Conservation (phyloP, 2,888 invertebrate genomes). For the Lycia hirtaria region DNA sequence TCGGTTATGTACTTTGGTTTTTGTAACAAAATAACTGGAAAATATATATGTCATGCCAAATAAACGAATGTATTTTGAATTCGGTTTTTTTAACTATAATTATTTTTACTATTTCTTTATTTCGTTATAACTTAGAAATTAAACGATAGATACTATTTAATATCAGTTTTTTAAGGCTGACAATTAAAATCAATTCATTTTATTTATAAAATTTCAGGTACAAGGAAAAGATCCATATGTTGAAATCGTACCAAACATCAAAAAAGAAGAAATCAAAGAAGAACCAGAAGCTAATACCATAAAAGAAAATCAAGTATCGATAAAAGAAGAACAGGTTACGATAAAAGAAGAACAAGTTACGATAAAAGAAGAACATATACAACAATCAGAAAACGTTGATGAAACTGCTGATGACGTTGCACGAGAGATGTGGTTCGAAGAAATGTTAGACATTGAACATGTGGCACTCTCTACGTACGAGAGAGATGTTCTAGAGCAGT, state of each 20-base stretch:
- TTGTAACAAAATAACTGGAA: too few relatives aligned
- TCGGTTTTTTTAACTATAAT: too few relatives aligned
- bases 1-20: too few relatives aligned
- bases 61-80: too few relatives aligned
- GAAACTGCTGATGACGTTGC: not conserved
- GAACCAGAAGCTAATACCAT: not conserved
- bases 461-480: not conserved
- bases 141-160: too few relatives aligned
- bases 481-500: slow-evolving; percentile 13
- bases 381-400: not conserved
- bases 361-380: not conserved
- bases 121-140: too few relatives aligned
- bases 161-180: too few relatives aligned
- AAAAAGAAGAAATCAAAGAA: not conserved
- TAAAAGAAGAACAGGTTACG: not conserved
- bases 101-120: too few relatives aligned
- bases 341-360: not conserved
- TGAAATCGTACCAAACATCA: not conserved
- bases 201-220: slow-evolving; percentile 9
- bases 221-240: slow-evolving; percentile 16
- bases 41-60: too few relatives aligned
- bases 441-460: slow-evolving; percentile 18
- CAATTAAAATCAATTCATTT: too few relatives aligned
- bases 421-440: slow-evolving; percentile 10
- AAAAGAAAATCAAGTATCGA: not conserved